Percentiles rank a stretch among this genome's conserved stretches.
Evolutionary conservation across 2,797 vertebrate genomes (phyloP).

Genomic region (Pogonophryne albipinna): DNA sequence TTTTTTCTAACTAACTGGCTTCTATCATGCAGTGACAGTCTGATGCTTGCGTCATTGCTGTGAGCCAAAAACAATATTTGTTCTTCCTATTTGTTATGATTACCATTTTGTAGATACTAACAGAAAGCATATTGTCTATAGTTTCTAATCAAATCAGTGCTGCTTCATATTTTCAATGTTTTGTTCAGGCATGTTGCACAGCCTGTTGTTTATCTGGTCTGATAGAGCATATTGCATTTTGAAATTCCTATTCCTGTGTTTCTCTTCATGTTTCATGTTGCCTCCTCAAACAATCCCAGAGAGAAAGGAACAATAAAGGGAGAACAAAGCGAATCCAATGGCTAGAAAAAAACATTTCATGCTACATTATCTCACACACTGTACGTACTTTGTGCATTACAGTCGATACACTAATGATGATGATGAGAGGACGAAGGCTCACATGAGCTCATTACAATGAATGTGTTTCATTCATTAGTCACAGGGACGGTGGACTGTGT

Average conservation of each 20-base stretch:
- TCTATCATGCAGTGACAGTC: neutral
- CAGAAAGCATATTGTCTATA: conserved; percentile 8
- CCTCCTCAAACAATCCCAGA: neutral
- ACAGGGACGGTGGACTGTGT: conserved; percentile 14
- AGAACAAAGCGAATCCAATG: no score
- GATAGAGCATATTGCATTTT: neutral
- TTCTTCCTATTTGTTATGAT: conserved; percentile 11
- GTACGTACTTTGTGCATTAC: neutral
- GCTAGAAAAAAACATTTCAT: no score
- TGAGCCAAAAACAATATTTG: conserved; percentile 5
- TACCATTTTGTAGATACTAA: conserved; percentile 8
- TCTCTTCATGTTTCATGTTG: neutral
- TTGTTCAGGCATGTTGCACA: conserved; percentile 7
- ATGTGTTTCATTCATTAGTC: conserved; percentile 44
- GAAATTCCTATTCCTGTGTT: neutral
- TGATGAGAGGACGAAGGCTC: conserved; percentile 24
- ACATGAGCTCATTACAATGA: conserved; percentile 23
- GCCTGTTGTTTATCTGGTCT: neutral
- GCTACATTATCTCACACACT: no score
- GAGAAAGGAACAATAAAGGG: neutral
- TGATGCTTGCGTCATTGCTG: conserved; percentile 7
- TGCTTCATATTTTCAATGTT: conserved; percentile 30
- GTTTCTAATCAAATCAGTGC: conserved; percentile 5
- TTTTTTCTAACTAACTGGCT: conserved; percentile 6
- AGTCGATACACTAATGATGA: conserved; percentile 3